Percentiles rank a stretch among this genome's conserved stretches.
These are phyloP conservation scores for Oryzias melastigma DNA, from an alignment of 2,113 vertebrate species.

Conservation along the genomic window DNA sequence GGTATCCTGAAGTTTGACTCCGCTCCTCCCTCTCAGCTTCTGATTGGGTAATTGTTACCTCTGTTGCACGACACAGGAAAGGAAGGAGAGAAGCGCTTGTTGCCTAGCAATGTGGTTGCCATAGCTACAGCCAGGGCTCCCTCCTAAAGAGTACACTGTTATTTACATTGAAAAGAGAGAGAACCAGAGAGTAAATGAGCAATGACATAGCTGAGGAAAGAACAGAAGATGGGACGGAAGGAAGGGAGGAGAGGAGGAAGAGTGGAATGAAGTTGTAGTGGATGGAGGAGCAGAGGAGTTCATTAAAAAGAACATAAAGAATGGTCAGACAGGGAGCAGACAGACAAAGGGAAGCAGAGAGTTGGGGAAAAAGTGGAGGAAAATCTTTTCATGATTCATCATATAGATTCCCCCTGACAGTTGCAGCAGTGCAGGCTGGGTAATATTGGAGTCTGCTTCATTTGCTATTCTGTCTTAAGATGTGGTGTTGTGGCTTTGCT, in stretches of 20 bases:
- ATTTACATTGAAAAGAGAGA: constrained; percentile 77
- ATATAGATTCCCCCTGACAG: constrained; percentile 82
- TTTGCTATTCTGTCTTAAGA: constrained; percentile 78
- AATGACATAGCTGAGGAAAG: too few relatives aligned
- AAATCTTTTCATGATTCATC: constrained; percentile 84
- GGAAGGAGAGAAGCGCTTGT: constrained; percentile 75
- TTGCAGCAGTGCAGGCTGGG: constrained; percentile 63
- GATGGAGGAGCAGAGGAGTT: constrained; percentile 50
- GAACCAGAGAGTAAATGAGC: constrained; percentile 15
- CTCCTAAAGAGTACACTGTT: constrained; percentile 78
- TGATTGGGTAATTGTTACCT: constrained; percentile 62
- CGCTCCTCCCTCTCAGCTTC: constrained; percentile 40
- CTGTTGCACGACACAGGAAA: constrained; percentile 54
- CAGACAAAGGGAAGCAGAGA: constrained; percentile 58
- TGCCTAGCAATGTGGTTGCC: constrained; percentile 84
- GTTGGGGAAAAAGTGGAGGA: constrained; percentile 45
- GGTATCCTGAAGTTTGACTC: constrained; percentile 57
- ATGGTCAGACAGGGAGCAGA: constrained; percentile 43
- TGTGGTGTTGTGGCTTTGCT: constrained; percentile 63
- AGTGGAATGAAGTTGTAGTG: constrained; percentile 53
- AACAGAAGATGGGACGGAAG: constrained; percentile 1
- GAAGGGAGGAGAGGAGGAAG: constrained; percentile 4
- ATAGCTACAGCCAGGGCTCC: constrained; percentile 81
- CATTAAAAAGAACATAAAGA: constrained; percentile 71
- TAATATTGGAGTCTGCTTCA: constrained; percentile 76